A percentile compares a stretch with the other conserved stretches of the same genome.
These are phyloP conservation scores for Sigmodon hispidus DNA, from an alignment of 2,113 vertebrate genomes.

Conservation along the genomic window DNA sequence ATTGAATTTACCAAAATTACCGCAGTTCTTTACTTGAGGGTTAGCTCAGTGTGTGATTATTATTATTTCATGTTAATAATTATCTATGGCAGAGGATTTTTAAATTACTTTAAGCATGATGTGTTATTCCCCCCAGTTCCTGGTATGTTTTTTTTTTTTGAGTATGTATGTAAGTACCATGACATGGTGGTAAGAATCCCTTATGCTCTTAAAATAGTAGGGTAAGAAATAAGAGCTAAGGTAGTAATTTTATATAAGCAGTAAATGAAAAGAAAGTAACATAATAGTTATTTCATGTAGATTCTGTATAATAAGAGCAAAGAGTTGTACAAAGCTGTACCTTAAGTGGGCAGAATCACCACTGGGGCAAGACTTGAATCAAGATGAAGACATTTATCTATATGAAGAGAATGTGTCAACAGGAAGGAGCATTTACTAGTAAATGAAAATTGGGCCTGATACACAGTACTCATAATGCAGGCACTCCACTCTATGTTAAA, in stretches of 20 bases:
- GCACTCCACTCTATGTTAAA: neutral
- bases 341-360: neutral
- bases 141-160: neutral
- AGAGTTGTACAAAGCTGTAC: neutral
- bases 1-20: neutral
- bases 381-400: neutral
- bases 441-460: neutral
- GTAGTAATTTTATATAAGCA: neutral
- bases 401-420: neutral
- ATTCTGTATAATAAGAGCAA: neutral
- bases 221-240: neutral
- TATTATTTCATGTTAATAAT: neutral
- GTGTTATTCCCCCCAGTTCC: neutral
- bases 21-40: neutral
- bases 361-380: neutral
- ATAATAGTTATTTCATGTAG: neutral
- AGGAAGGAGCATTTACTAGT: neutral
- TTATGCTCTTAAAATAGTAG: neutral
- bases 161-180: neutral
- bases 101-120: neutral
- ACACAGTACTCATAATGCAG: neutral
- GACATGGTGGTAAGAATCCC: neutral
- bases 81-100: neutral
- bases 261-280: neutral
- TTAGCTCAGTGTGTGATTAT: neutral